A percentile compares a stretch with the other conserved stretches of the same genome.
These are phyloP conservation scores for Cephus pulcher DNA, from an alignment of 2,888 invertebrate genomes.

Conservation along the genomic window DNA sequence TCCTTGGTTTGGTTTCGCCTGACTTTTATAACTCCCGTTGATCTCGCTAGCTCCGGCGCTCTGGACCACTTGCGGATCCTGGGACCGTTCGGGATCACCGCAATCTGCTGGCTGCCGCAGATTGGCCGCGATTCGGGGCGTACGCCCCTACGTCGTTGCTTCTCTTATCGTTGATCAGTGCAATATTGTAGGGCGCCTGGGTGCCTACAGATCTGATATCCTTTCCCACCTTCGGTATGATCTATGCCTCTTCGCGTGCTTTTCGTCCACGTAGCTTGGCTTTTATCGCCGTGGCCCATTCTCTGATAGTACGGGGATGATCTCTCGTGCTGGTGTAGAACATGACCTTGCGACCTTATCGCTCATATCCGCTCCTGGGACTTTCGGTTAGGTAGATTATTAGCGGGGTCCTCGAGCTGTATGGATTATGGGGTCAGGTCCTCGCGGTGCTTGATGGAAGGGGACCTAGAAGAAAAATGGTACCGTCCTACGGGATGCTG, in stretches of 20 bases:
- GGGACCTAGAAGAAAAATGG: not conserved
- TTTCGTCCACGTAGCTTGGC: not conserved
- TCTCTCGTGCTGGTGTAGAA: not conserved
- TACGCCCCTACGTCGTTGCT: not conserved
- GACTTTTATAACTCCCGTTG: not conserved
- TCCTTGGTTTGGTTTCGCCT: not conserved
- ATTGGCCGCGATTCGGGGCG: not conserved
- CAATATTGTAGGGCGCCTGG: not conserved
- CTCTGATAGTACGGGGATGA: not conserved
- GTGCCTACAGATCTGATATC: not conserved
- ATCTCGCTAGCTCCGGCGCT: not conserved
- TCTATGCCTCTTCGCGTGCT: not conserved
- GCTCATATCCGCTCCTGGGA: not conserved
- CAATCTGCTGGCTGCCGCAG: not conserved
- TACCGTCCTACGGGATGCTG: not conserved
- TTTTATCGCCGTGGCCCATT: not conserved
- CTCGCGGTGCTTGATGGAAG: not conserved
- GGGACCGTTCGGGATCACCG: not conserved
- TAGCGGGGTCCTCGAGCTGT: not conserved
- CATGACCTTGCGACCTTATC: not conserved
- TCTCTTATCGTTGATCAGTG: not conserved
- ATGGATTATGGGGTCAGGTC: not conserved
- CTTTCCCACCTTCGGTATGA: not conserved
- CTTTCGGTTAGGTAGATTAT: not conserved
- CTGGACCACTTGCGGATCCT: not conserved